Conservation (phyloP, 1,140 invertebrate genomes). For the Idris sp. region DNA sequence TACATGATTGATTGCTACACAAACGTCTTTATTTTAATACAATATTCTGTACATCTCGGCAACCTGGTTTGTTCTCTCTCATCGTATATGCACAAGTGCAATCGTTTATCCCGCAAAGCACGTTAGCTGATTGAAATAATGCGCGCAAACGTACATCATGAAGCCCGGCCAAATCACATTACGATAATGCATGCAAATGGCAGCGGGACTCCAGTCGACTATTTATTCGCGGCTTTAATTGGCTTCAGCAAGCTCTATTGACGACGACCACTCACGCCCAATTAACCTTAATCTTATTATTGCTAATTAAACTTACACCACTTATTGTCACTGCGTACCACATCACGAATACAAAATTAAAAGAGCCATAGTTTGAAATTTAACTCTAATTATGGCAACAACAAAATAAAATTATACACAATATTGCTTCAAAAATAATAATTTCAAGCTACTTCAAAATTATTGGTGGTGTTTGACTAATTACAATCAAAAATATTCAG, state of each 20-base stretch:
- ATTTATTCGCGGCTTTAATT: conserved; percentile 63
- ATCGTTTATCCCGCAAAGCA: conserved; percentile 47
- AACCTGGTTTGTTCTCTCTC: too few relatives aligned
- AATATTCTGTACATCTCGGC: too few relatives aligned
- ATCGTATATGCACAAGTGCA: conserved; percentile 41
- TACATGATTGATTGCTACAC: too few relatives aligned
- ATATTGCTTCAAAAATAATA: too few relatives aligned
- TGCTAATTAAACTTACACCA: conserved; percentile 64
- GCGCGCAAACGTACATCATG: conserved; percentile 49
- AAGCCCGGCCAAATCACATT: conserved; percentile 49
- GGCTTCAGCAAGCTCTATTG: conserved; percentile 54
- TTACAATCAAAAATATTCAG: too few relatives aligned
- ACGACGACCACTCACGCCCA: conserved; percentile 59
- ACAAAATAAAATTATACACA: too few relatives aligned
- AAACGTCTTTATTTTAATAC: too few relatives aligned
- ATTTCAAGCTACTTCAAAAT: too few relatives aligned
- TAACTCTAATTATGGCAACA: too few relatives aligned
- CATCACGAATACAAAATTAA: conserved; percentile 49
- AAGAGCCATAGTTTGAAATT: too few relatives aligned
- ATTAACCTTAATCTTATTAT: conserved; percentile 64
- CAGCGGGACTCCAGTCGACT: conserved; percentile 35
- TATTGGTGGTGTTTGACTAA: too few relatives aligned
- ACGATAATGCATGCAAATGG: conserved; percentile 47
- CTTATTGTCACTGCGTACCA: conserved; percentile 59
- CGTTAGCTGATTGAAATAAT: conserved; percentile 51